phyloP scores from a whole-genome alignment of 2,888 invertebrate species.

The Perizoma flavofasciatum region DNA sequence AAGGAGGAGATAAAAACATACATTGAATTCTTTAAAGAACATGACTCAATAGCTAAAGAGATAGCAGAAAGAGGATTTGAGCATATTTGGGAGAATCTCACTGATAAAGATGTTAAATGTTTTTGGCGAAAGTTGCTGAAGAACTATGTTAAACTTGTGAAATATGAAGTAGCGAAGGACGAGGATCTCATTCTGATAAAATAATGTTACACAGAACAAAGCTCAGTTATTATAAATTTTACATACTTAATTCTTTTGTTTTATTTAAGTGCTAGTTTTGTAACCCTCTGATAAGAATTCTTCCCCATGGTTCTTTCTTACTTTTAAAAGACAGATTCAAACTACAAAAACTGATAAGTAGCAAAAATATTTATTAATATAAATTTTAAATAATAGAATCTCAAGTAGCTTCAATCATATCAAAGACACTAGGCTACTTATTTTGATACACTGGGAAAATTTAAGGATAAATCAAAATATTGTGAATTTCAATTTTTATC shows the following conservation, averaged over 20 bases:
- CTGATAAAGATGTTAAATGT: conserved; percentile 91
- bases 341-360: conserved; percentile 19
- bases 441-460: conserved; percentile 25
- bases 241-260: conserved; percentile 1
- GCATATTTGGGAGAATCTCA: conserved; percentile 93
- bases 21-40: conserved; percentile 88
- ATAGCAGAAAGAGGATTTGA: conserved; percentile 93
- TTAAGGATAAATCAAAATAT: conserved; percentile 9
- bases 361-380: conserved; percentile 36
- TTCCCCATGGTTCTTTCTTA: too few species aligned
- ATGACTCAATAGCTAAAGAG: conserved; percentile 89
- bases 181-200: conserved; percentile 81
- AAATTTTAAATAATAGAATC: conserved; percentile 29
- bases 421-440: conserved; percentile 5
- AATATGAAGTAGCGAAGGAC: conserved; percentile 86
- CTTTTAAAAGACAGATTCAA: not conserved
- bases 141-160: conserved; percentile 89
- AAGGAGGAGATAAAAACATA: conserved; percentile 88
- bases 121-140: conserved; percentile 93
- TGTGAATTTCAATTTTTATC: conserved; percentile 1
- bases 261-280: not conserved
- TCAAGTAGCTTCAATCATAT: conserved; percentile 16
- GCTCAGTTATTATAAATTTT: conserved; percentile 26
- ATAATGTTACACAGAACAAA: conserved; percentile 27
- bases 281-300: too few species aligned